A percentile compares a stretch with the other conserved stretches of the same genome.
Evolutionary conservation across 2,113 vertebrate species (phyloP).

Genomic region (Myrmecophaga tridactyla): DNA sequence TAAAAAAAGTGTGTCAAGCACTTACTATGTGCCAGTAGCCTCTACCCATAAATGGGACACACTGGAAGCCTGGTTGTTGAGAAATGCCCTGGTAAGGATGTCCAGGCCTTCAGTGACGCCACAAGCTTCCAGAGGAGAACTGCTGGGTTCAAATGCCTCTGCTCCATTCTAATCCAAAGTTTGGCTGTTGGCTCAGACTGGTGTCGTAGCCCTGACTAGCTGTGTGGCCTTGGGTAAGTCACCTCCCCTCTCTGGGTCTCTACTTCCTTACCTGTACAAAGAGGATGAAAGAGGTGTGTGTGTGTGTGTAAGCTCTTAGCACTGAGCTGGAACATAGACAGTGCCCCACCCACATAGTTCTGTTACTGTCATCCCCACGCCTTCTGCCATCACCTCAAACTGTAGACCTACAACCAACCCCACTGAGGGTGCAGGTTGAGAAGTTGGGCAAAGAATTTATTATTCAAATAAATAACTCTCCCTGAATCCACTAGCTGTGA

Average conservation of each 20-base stretch:
- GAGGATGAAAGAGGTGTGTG: not conserved
- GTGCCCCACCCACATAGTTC: not conserved
- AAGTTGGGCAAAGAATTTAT: slow-evolving; percentile 59
- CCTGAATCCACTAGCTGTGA: slow-evolving; percentile 69
- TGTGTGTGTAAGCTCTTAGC: not conserved
- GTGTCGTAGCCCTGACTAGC: not conserved
- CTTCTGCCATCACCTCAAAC: not conserved
- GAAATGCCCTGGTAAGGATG: not conserved
- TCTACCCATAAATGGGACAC: not conserved
- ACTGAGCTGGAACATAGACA: not conserved
- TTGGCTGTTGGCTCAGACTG: not conserved
- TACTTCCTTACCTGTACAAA: not conserved
- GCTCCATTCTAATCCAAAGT: not conserved
- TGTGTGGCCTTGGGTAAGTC: not conserved
- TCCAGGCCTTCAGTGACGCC: not conserved
- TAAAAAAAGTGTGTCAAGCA: too few relatives aligned
- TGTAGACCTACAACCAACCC: not conserved
- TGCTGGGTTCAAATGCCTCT: not conserved
- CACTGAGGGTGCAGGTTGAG: not conserved
- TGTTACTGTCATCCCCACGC: accelerated
- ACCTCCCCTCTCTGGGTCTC: not conserved
- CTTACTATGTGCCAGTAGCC: not conserved
- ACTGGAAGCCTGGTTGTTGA: not conserved
- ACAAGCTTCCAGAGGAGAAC: not conserved
- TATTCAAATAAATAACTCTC: slow-evolving; percentile 72